Conservation (phyloP, 2,888 invertebrate genomes). For the Caenorhabditis sinica region DNA sequence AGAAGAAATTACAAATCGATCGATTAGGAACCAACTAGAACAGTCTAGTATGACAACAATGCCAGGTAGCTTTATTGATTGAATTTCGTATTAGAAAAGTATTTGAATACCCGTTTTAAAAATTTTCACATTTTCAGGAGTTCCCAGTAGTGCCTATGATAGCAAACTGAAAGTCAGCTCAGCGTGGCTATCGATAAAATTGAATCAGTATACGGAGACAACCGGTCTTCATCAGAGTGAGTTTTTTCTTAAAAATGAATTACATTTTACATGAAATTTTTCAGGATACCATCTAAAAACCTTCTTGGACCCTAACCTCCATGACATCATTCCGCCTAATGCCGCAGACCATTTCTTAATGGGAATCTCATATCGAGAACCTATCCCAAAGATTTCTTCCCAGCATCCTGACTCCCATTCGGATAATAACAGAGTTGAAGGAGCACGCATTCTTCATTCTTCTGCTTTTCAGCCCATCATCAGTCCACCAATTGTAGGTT, state of each 20-base stretch:
- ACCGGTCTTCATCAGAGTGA: conserved; percentile 68
- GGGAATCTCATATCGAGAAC: conserved; percentile 68
- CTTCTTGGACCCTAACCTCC: conserved; percentile 55
- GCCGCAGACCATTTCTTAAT: conserved; percentile 66
- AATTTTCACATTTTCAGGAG: conserved; percentile 24
- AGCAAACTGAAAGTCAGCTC: conserved; percentile 64
- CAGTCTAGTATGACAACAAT: conserved; percentile 38
- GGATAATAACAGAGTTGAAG: conserved; percentile 56
- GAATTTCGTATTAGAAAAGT: background rate
- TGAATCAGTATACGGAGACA: conserved; percentile 72
- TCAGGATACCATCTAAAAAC: conserved; percentile 70
- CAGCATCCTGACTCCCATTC: conserved; percentile 1
- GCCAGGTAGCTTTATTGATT: conserved; percentile 33
- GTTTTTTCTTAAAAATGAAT: background rate
- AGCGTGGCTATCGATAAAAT: conserved; percentile 72
- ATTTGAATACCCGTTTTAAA: background rate
- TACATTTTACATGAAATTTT: background rate
- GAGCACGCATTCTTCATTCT: conserved; percentile 50
- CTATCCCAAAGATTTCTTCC: conserved; percentile 19
- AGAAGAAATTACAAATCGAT: conserved; percentile 72
- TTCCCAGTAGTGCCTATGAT: conserved; percentile 66
- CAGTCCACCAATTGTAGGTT: conserved; percentile 63
- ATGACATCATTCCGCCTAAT: conserved; percentile 29
- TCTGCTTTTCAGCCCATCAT: conserved; percentile 58
- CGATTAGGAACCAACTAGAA: conserved; percentile 50